These are phyloP conservation scores for Druon quercuslanigerum DNA, from an alignment of 1,140 invertebrate species.

Conservation along the genomic window DNA sequence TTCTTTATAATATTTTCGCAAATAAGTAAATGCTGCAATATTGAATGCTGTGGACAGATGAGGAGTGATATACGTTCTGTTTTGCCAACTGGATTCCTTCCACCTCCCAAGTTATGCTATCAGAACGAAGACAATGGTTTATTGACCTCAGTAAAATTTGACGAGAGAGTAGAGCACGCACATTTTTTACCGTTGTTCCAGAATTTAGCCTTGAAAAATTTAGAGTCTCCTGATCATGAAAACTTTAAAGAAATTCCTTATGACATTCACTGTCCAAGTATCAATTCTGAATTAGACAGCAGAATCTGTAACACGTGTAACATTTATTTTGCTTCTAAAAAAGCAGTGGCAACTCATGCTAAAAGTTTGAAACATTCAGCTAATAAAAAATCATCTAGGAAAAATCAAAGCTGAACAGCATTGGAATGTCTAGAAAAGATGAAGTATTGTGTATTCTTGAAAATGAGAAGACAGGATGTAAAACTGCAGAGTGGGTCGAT, in stretches of 20 bases:
- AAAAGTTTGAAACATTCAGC: background rate
- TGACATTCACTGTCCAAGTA: slow-evolving; percentile 22
- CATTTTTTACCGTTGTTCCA: slow-evolving; percentile 14
- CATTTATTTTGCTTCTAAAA: slow-evolving; percentile 21
- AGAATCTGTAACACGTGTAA: slow-evolving; percentile 5
- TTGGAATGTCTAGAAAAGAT: too few relatives aligned
- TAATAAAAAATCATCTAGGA: too few relatives aligned
- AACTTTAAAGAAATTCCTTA: background rate
- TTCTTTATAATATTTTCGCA: too few relatives aligned
- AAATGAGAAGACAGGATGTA: too few relatives aligned
- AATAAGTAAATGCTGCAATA: slow-evolving; percentile 5
- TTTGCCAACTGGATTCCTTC: slow-evolving; percentile 27
- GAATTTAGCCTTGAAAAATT: too few relatives aligned
- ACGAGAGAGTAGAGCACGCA: background rate
- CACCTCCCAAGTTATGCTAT: too few relatives aligned
- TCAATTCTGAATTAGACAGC: background rate
- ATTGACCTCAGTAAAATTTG: background rate
- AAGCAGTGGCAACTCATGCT: background rate
- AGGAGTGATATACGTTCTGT: slow-evolving; percentile 7
- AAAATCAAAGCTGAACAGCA: too few relatives aligned
- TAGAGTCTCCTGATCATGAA: background rate
- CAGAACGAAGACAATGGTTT: background rate
- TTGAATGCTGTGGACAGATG: slow-evolving; percentile 11
- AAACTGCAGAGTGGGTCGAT: too few relatives aligned
- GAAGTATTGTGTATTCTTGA: too few relatives aligned